A percentile compares a stretch with the other conserved stretches of the same genome.
Evolutionary conservation across 2,797 vertebrate species (phyloP).

Genomic region (Chloroceryle inda): DNA sequence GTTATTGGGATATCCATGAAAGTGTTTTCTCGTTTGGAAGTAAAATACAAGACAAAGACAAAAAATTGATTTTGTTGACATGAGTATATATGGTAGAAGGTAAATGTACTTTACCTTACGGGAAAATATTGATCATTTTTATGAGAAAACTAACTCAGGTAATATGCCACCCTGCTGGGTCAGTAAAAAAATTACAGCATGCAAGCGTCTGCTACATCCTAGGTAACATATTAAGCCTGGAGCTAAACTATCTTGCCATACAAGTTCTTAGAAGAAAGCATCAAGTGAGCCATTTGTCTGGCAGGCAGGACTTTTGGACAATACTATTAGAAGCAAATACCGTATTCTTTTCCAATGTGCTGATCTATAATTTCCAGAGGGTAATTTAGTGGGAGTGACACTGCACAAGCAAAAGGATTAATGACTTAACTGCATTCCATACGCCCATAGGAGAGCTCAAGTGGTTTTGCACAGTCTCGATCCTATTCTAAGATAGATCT

Average conservation of each 20-base stretch:
- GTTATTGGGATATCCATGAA: conserved; percentile 2
- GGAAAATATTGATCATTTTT: not conserved
- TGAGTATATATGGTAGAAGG: not conserved
- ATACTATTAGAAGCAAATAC: not conserved
- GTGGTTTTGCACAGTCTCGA: not conserved
- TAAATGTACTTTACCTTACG: not conserved
- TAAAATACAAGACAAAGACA: not conserved
- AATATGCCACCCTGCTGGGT: not conserved
- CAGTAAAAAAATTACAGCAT: not conserved
- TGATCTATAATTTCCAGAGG: not conserved
- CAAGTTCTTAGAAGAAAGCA: not conserved
- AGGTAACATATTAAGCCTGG: not conserved
- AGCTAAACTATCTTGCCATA: not conserved
- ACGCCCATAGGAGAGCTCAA: not conserved
- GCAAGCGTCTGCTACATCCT: not conserved
- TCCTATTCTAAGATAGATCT: not conserved
- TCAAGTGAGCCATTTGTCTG: not conserved
- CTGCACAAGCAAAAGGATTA: not conserved
- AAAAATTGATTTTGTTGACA: conserved; percentile 27
- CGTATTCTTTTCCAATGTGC: not conserved
- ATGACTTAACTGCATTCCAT: not conserved
- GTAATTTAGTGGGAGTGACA: not conserved
- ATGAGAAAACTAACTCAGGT: not conserved
- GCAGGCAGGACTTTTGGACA: not conserved
- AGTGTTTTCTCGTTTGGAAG: conserved; percentile 3